Base-by-base conservation (phyloP, 1,140 invertebrate species). In the Leptopilina clavipes region DNA sequence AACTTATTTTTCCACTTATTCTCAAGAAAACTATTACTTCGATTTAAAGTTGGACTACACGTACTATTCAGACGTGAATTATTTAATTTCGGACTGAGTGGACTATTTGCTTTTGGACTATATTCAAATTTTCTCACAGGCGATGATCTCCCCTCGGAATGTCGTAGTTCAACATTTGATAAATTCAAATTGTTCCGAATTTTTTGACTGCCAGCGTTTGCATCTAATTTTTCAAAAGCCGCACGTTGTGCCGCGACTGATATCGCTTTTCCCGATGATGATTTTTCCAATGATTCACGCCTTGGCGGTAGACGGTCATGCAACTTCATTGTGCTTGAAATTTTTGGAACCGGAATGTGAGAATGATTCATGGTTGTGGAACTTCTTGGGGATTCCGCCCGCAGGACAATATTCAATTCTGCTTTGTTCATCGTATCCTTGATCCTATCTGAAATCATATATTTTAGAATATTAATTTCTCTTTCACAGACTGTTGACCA, bases 1-100 rank as follows among this genome's bases (percentile, higher is more conserved):
- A 91, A 94, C 87, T 93, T 93, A 43, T 82, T 89, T 87, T 92
- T 94, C 93, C 93, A 95, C 79, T 92, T 92, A 83, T 56, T 83
- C 76, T 87, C 84, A 1, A 75, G 18, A 37, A 87, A 85, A 70
- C 86, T 87, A 71, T 89, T 85, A 77, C 81, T 86, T 6, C 86
- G 80, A 37, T 85, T 84, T 10, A 88, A 79, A 74, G 79, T 82
- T 1, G 78, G 17, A 45, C 75, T 19, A 0, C 19, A 72, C 17
- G 56, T n/a, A 8, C 80, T 75, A 48, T 72, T 79, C 14, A 31
- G 40, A 72, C 65, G 52, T 25, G 22, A 72, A 31, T 70, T 73
- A 65, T 59, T 76, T 19, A 72, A 71, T 52, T 73, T 74, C 0
- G 73, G 25, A 71, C 77, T 77, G 9, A 65, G n/a, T 45, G 44